Evolutionary conservation across 2,113 vertebrate species (phyloP).

Genomic region (Tricholaema leucomelas): DNA sequence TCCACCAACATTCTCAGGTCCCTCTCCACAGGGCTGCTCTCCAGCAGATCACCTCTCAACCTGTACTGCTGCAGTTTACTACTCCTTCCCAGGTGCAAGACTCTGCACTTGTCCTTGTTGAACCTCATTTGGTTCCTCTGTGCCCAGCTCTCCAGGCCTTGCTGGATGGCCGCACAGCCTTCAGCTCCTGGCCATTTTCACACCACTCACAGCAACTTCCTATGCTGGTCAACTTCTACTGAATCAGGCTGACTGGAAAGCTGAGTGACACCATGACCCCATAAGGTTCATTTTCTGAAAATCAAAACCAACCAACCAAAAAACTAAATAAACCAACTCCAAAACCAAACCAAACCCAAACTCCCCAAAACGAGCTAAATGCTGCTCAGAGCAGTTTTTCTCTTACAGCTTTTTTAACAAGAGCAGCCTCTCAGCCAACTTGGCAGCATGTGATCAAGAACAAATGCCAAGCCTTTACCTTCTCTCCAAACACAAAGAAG

Average conservation of each 20-base stretch:
- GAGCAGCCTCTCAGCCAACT: not conserved
- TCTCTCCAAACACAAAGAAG: constrained; percentile 96
- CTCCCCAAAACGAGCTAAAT: not conserved
- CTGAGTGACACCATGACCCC: not conserved
- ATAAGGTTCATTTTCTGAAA: not conserved
- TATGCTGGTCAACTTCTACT: not conserved
- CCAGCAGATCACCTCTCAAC: no score
- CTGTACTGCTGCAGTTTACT: no score
- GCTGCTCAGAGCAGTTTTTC: not conserved
- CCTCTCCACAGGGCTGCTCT: no score
- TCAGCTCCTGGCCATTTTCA: not conserved
- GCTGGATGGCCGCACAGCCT: no score
- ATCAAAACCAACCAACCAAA: not conserved
- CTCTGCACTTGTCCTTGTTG: no score
- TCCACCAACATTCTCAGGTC: no score
- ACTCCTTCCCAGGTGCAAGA: no score
- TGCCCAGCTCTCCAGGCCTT: no score
- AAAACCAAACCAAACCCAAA: not conserved
- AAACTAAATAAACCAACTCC: not conserved
- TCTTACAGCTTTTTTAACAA: not conserved
- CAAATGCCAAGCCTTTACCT: constrained; percentile 76
- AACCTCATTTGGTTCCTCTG: no score
- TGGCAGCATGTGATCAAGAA: not conserved
- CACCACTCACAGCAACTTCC: not conserved
- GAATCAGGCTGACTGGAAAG: not conserved